These are phyloP conservation scores for Anoplophora glabripennis DNA, from an alignment of 1,140 invertebrate species.

Conservation along the genomic window DNA sequence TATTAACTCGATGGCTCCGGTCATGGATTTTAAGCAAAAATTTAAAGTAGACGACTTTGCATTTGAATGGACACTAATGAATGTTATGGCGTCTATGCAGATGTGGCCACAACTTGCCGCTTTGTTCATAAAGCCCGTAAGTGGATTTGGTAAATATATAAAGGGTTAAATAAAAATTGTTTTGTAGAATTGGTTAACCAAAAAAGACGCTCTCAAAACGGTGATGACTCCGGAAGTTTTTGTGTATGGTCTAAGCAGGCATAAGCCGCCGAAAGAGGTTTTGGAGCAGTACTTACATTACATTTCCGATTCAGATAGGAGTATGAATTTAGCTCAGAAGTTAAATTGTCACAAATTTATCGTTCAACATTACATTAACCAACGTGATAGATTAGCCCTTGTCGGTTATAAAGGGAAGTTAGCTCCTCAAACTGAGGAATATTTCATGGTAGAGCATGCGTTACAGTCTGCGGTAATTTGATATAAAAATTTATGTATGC, in stretches of 20 bases:
- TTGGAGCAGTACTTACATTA: conserved; percentile 34
- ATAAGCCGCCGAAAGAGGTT: conserved; percentile 37
- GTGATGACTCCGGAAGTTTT: conserved; percentile 31
- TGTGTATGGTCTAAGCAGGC: conserved; percentile 31
- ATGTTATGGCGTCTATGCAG: conserved; percentile 32
- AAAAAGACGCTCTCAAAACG: conserved; percentile 37
- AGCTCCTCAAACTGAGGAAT: conserved; percentile 52
- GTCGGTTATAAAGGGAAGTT: conserved; percentile 54
- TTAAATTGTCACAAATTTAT: conserved; percentile 52
- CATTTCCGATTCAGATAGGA: conserved; percentile 32
- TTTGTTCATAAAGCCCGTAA: conserved; percentile 40
- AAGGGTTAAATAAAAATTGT: neutral
- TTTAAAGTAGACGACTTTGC: conserved; percentile 39
- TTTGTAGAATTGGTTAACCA: conserved; percentile 41
- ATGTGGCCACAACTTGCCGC: conserved; percentile 35
- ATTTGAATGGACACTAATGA: conserved; percentile 42
- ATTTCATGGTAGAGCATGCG: conserved; percentile 53
- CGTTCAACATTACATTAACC: conserved; percentile 52
- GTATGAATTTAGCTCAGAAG: conserved; percentile 34
- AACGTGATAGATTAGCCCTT: conserved; percentile 51
- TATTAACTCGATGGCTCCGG: conserved; percentile 21
- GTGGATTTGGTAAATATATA: neutral
- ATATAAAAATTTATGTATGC: too few relatives aligned
- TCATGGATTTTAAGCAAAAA: conserved; percentile 31
- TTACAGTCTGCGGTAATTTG: conserved; percentile 39